phyloP scores from a whole-genome alignment of 1,140 invertebrate genomes.

The Leptinotarsa undecemlineata region DNA sequence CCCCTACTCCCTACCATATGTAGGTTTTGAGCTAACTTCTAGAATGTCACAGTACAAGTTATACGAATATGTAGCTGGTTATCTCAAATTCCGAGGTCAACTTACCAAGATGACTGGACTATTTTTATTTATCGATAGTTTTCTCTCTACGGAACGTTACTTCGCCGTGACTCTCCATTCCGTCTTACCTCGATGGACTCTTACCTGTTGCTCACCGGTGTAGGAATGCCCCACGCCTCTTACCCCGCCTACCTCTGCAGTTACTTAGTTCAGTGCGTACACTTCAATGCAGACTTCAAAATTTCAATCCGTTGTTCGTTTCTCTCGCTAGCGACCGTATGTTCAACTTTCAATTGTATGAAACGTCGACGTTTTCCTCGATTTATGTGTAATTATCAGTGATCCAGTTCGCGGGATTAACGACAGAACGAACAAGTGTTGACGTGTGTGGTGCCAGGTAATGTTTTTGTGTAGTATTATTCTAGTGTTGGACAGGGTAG shows the following conservation, averaged over 20 bases:
- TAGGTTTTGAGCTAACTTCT: too few species aligned
- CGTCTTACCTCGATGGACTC: constrained; percentile 29
- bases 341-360: constrained; percentile 11
- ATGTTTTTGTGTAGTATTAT: constrained; percentile 10
- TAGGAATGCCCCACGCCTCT: constrained; percentile 44
- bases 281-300: constrained; percentile 8
- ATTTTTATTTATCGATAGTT: too few species aligned
- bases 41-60: too few species aligned
- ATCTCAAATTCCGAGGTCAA: too few species aligned
- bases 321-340: background rate
- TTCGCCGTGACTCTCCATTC: background rate
- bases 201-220: constrained; percentile 37
- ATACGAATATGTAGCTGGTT: too few species aligned
- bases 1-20: too few species aligned
- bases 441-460: constrained; percentile 29
- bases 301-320: background rate
- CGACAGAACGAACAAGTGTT: background rate
- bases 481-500: background rate
- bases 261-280: constrained; percentile 9
- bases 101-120: too few species aligned
- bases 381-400: background rate
- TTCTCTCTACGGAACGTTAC: too few species aligned
- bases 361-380: background rate
- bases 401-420: background rate
- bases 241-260: constrained; percentile 32